These are phyloP conservation scores for Drosophila pseudoananassae DNA, from an alignment of 1,140 invertebrate genomes.

Conservation along the genomic window DNA sequence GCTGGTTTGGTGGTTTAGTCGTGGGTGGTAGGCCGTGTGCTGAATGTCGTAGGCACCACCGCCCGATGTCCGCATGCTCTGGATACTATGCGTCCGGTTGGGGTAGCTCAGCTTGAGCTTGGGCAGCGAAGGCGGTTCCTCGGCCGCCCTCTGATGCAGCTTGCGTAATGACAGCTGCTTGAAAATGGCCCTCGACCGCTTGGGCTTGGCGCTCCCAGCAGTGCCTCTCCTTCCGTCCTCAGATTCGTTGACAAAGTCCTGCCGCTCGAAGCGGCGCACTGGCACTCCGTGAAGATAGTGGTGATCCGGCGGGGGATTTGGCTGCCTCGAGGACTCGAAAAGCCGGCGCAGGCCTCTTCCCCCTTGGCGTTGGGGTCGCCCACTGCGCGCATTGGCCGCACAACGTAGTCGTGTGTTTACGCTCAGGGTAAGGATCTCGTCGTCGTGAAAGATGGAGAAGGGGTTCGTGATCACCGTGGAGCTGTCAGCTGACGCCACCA, in stretches of 20 bases:
- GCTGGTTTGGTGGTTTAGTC: conserved; percentile 28
- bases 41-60: conserved; percentile 65
- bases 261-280: conserved; percentile 72
- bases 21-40: conserved; percentile 57
- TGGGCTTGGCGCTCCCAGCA: conserved; percentile 32
- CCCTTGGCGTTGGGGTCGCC: conserved; percentile 36
- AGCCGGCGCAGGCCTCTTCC: conserved; percentile 52
- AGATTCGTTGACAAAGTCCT: conserved; percentile 59
- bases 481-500: conserved; percentile 26
- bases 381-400: conserved; percentile 38
- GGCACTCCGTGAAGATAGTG: conserved; percentile 71
- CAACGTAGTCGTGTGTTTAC: conserved; percentile 66
- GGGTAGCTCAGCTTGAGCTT: conserved; percentile 80
- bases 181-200: conserved; percentile 53
- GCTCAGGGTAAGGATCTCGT: conserved; percentile 69
- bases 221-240: conserved; percentile 18
- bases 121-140: conserved; percentile 62
- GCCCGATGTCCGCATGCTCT: conserved; percentile 65
- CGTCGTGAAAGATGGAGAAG: conserved; percentile 82
- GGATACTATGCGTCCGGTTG: conserved; percentile 77
- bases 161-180: conserved; percentile 74
- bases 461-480: conserved; percentile 82
- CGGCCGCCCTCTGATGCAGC: conserved; percentile 42
- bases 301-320: conserved; percentile 26
- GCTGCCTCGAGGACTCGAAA: conserved; percentile 56